Percentiles rank a stretch among this genome's conserved stretches.
Conservation (phyloP, 1,140 invertebrate species). For the Dreissena rostriformis region DNA sequence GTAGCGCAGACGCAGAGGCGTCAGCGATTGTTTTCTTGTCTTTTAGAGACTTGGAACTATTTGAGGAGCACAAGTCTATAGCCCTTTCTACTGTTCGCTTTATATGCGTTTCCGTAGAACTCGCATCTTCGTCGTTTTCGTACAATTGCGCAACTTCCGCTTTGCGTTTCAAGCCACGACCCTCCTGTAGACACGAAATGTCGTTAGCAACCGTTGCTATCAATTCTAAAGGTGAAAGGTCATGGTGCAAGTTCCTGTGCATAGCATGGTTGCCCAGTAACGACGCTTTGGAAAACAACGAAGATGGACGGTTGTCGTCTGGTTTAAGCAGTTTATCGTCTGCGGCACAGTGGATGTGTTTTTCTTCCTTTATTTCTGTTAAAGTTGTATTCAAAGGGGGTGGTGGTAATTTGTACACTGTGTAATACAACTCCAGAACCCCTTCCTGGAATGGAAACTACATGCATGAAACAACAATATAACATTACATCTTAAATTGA, state of each 20-base stretch:
- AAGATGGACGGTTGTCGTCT: conserved; percentile 47
- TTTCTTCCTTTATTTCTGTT: conserved; percentile 33
- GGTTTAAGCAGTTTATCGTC: conserved; percentile 33
- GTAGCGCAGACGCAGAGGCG: no score
- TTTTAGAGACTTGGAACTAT: not conserved
- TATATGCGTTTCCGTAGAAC: conserved; percentile 47
- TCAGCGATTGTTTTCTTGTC: no score
- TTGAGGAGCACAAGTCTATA: conserved; percentile 52
- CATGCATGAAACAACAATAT: no score
- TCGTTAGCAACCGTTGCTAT: conserved; percentile 57
- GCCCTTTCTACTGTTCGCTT: conserved; percentile 51
- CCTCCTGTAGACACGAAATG: conserved; percentile 38
- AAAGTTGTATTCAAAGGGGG: conserved; percentile 22
- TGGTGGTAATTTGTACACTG: conserved; percentile 36
- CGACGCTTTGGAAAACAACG: conserved; percentile 40
- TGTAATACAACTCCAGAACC: conserved; percentile 47
- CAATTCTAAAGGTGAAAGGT: conserved; percentile 53
- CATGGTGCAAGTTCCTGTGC: conserved; percentile 40
- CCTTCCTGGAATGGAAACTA: conserved; percentile 40
- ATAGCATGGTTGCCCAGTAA: conserved; percentile 40
- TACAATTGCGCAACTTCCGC: conserved; percentile 39
- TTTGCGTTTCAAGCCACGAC: conserved; percentile 48
- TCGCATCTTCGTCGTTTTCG: conserved; percentile 51
- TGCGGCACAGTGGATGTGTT: not conserved
- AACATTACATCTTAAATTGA: no score